These are phyloP conservation scores for Patella pellucida DNA, from an alignment of 2,888 invertebrate species.

Conservation along the genomic window DNA sequence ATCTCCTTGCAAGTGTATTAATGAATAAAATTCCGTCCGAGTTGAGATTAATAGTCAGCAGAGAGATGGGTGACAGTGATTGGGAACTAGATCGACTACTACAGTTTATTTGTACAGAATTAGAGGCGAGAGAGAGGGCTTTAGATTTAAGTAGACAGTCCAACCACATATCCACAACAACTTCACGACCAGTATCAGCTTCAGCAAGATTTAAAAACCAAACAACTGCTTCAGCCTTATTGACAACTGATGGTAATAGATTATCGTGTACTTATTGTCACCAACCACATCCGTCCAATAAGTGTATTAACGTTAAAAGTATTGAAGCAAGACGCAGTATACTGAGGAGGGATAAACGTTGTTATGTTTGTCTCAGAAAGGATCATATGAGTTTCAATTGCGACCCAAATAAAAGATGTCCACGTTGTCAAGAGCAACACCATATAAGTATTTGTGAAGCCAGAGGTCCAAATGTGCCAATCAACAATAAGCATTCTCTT, in stretches of 20 bases:
- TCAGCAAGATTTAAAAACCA: neutral
- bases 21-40: neutral
- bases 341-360: neutral
- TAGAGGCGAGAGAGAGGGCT: neutral
- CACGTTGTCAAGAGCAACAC: neutral
- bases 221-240: neutral
- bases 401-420: neutral
- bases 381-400: neutral
- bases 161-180: neutral
- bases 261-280: neutral
- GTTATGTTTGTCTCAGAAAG: neutral
- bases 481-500: no score
- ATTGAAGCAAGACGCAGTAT: neutral
- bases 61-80: neutral
- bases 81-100: neutral
- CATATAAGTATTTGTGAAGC: neutral
- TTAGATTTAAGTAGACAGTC: neutral
- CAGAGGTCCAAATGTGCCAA: neutral
- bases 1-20: neutral
- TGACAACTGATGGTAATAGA: neutral
- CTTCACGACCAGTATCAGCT: no score
- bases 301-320: neutral
- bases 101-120: neutral
- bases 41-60: neutral
- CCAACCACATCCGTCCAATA: neutral